Percentiles rank a stretch among this genome's conserved stretches.
Conservation (phyloP, 2,888 invertebrate species). For the Sericinus montela region DNA sequence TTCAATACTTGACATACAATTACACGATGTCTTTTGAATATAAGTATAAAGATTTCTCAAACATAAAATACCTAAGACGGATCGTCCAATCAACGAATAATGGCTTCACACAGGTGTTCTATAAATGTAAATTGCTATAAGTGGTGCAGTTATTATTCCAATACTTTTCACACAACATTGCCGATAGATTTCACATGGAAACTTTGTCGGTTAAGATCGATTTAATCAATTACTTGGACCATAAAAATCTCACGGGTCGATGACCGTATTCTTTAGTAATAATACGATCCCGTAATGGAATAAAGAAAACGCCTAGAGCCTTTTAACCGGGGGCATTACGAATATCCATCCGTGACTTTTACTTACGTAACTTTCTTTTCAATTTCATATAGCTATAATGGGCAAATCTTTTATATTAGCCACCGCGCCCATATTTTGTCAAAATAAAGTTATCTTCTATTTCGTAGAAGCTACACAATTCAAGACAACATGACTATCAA, state of each 20-base stretch:
- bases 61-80: conserved; percentile 21
- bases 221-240: conserved; percentile 61
- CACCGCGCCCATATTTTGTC: conserved; percentile 47
- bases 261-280: conserved; percentile 49
- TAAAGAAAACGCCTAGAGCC: conserved; percentile 65
- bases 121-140: conserved; percentile 38
- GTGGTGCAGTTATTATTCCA: conserved; percentile 33
- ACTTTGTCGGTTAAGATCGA: conserved; percentile 61
- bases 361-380: conserved; percentile 61
- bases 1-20: background rate
- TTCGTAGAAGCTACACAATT: conserved; percentile 63
- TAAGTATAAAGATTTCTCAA: conserved; percentile 33
- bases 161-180: conserved; percentile 50
- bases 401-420: conserved; percentile 28
- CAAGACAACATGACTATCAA: conserved; percentile 61
- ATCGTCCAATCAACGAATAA: conserved; percentile 43
- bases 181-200: conserved; percentile 59
- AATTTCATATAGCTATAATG: conserved; percentile 44
- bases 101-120: conserved; percentile 38
- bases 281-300: conserved; percentile 53
- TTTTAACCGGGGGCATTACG: conserved; percentile 53
- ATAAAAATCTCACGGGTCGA: conserved; percentile 59
- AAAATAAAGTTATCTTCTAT: conserved; percentile 35
- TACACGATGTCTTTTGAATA: conserved; percentile 10
- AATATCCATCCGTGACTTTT: conserved; percentile 63